Conservation (phyloP, 2,113 vertebrate species). For the Calonectris borealis region DNA sequence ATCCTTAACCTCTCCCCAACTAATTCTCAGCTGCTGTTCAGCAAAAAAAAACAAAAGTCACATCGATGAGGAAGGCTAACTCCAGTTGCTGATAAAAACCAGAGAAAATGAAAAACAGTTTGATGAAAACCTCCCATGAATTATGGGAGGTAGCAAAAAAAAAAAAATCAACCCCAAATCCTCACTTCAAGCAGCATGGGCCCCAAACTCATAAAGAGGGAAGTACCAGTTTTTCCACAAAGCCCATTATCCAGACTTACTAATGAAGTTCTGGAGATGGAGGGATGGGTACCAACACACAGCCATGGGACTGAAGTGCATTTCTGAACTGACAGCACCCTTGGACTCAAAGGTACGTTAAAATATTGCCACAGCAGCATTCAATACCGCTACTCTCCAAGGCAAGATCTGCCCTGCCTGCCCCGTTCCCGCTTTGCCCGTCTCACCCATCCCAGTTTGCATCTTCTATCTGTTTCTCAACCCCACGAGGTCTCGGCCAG, state of each 20-base stretch:
- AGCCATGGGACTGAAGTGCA: background rate
- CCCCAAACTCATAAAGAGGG: background rate
- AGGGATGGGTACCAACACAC: fast-evolving
- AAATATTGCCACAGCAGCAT: background rate
- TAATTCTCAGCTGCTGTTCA: background rate
- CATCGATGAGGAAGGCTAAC: background rate
- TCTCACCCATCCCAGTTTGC: background rate
- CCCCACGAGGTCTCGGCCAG: fast-evolving
- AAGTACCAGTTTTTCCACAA: background rate
- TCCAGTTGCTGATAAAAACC: background rate
- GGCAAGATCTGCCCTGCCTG: background rate
- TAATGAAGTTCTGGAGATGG: background rate
- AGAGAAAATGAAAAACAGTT: background rate
- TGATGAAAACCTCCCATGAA: background rate
- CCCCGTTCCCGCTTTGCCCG: background rate
- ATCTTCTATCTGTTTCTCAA: background rate
- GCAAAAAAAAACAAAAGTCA: background rate
- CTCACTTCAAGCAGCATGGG: background rate
- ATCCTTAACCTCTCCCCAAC: background rate
- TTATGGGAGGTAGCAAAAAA: background rate
- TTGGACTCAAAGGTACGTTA: background rate
- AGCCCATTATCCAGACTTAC: background rate
- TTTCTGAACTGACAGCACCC: background rate
- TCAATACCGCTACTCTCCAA: fast-evolving
- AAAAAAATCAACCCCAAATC: background rate